Conservation (phyloP, 1,140 invertebrate genomes). For the Tetranychus cinnabarinus region DNA sequence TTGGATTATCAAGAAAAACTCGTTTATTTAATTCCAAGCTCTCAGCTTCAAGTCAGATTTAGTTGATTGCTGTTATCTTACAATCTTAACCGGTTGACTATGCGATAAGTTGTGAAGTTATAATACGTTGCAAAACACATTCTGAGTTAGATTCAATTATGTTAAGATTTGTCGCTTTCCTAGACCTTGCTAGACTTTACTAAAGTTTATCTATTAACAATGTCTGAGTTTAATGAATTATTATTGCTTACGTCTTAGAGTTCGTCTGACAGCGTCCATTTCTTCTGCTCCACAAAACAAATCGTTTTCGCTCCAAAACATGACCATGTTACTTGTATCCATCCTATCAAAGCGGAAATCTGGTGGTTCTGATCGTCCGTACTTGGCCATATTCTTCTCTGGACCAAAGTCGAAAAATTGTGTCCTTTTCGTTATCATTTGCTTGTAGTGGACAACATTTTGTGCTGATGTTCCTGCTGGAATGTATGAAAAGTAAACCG, state of each 20-base stretch:
- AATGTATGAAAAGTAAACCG: slow-evolving; percentile 46
- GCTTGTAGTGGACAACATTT: slow-evolving; percentile 38
- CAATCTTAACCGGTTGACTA: too few relatives aligned
- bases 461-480: slow-evolving; percentile 57
- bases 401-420: slow-evolving; percentile 4
- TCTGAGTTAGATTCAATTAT: not conserved
- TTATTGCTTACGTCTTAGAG: not conserved
- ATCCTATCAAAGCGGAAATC: not conserved
- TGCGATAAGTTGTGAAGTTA: too few relatives aligned
- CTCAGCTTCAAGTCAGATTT: too few relatives aligned
- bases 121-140: too few relatives aligned
- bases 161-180: not conserved
- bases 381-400: not conserved
- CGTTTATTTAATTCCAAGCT: too few relatives aligned
- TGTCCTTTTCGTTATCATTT: slow-evolving; percentile 11
- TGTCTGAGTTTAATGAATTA: too few relatives aligned
- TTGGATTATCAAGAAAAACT: too few relatives aligned
- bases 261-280: not conserved
- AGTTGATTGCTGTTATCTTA: too few relatives aligned
- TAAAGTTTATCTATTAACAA: too few relatives aligned
- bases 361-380: not conserved
- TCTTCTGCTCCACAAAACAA: not conserved
- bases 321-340: not conserved
- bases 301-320: not conserved
- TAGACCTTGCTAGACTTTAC: too few relatives aligned